Base-by-base conservation (phyloP, 2,888 invertebrate genomes). In the Lacanobia wlatinum region DNA sequence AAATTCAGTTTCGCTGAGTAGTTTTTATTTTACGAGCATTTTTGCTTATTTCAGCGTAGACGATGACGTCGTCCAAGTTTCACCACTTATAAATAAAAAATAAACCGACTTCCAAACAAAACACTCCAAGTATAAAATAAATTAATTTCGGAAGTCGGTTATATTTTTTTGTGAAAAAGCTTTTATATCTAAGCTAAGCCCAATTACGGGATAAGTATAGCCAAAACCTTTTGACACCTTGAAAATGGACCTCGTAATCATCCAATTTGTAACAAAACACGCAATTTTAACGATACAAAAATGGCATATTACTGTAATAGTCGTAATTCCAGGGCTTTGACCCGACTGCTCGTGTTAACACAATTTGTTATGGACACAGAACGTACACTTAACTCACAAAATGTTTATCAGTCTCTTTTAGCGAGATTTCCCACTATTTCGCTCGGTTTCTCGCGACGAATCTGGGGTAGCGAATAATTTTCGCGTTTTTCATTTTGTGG, bases 251-350 rank as follows among this genome's bases (percentile, higher is more conserved):
- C 48, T 38, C 16, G 14, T 34, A 63, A 46, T 34, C 62, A 50
- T 55, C 77, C 67, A 73, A 84, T 84, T 84, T 82, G 82, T 73
- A 84, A 81, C 71, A 52, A 73, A 74, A 83, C 50, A 79, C 84
- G 72, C 61, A 69, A 82, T 76, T 82, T 83, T 73, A 78, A 82
- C 58, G 76, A 61, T 58, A 55, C 68, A 70, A 77, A 76, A 72
- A 77, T 70, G 76, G 66, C 63, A 55, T 79, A 73, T 81, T 74
- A 80, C 78, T 65, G 66, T 78, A 81, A 84, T 83, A 78, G 76
- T 70, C 65, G 72, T 81, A 83, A 86, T 86, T 82, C 64, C 74
- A 73, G 77, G 64, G 73, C 72, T 82, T 79, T 73, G 78, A 80
- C 71, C 68, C 66, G 66, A 55, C 65, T 67, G 40, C 21, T 72